Percentiles rank a stretch among this genome's conserved stretches.
Conservation (phyloP, 2,888 invertebrate genomes). For the Pardosa pseudoannulata region DNA sequence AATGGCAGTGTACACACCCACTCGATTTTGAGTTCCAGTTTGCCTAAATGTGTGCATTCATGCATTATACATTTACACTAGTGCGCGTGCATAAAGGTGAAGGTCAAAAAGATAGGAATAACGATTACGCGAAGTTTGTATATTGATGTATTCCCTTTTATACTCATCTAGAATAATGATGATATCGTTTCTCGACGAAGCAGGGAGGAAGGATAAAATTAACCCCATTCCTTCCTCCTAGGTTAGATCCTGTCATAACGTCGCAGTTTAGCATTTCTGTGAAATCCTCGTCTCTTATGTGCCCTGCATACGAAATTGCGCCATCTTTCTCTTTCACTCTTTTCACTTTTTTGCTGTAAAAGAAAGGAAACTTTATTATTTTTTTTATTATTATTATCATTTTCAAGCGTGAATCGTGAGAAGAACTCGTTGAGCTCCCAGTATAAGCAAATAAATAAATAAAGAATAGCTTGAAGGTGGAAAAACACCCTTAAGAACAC, state of each 20-base stretch:
- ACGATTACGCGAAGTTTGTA: not conserved
- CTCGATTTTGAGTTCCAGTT: no score
- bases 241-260: not conserved
- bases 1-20: no score
- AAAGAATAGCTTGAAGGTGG: not conserved
- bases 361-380: no score
- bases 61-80: not conserved
- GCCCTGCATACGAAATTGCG: not conserved
- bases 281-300: not conserved
- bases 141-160: not conserved
- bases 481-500: not conserved
- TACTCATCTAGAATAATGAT: not conserved
- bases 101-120: not conserved
- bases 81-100: no score
- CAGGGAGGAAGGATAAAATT: not conserved
- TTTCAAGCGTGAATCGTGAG: not conserved
- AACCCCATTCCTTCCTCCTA: not conserved
- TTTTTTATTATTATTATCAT: no score
- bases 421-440: constrained; percentile 5
- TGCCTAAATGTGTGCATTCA: not conserved
- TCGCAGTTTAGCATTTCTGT: not conserved
- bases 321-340: not conserved
- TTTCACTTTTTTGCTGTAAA: not conserved
- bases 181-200: not conserved
- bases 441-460: not conserved